Evolutionary conservation across 2,888 invertebrate genomes (phyloP), one percentile per base, ranked within the genome.

Genomic region (Andrena minutula): DNA sequence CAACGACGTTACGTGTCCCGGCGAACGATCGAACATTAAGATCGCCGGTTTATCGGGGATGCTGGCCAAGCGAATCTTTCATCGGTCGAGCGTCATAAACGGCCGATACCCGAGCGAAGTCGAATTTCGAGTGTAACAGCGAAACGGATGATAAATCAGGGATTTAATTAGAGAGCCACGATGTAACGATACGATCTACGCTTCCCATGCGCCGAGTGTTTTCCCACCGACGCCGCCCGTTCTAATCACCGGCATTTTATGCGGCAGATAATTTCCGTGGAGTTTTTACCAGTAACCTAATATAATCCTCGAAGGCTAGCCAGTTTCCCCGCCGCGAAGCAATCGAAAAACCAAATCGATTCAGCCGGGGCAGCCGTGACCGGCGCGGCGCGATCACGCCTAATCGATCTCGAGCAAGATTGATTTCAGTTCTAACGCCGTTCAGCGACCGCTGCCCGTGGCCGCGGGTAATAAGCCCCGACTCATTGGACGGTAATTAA

Each of bases 361-460:
- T 83, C 74, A 30, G 28, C 12, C 64, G 73, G 23, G 28, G 53
- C 77, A 32, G 47, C 77, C 71, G 72, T 66, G 82, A 77, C 63
- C 71, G 68, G 58, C 70, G 77, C 71, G 68, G 58, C 70, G 77
- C 70, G 85, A 80, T 85, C 82, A 56, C 80, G 64, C 16, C 71
- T 85, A 82, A 88, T 88, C 88, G 88, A 88, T 88, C 88, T 81
- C 79, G 72, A 81, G 28, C 70, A 70, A 86, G 82, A 88, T 88
- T 86, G 83, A 86, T 88, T 88, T 88, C 72, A 76, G 66, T 41
- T 61, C 56, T 85, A 88, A 86, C 88, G 32, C 79, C 75, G 70
- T 35, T 32, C 66, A 75, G 51, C 86, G 71, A 71, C 79, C 76
- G 79, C 82, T 82, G 82, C 82, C 41, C 41, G 41, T 41, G 51